Evolutionary conservation across 1,140 invertebrate genomes (phyloP).

Genomic region (Globodera rostochiensis): DNA sequence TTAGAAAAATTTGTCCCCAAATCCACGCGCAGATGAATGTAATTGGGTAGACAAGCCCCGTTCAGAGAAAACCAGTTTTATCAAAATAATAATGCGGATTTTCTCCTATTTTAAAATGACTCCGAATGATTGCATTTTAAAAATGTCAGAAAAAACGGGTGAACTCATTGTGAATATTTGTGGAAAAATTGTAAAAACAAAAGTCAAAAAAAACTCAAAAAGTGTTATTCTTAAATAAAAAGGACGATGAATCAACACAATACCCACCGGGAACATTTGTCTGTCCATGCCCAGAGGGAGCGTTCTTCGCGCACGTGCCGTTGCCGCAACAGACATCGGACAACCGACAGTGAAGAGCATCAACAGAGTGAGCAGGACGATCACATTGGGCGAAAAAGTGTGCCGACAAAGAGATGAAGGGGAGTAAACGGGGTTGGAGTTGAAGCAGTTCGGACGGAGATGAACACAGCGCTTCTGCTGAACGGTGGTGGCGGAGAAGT

Average conservation of each 20-base stretch:
- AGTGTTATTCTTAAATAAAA: too few species aligned
- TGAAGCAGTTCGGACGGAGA: neutral
- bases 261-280: constrained; percentile 14
- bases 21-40: too few species aligned
- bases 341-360: neutral
- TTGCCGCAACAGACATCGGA: neutral
- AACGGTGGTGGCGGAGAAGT: too few species aligned
- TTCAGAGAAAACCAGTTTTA: too few species aligned
- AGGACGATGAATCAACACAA: neutral
- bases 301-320: neutral
- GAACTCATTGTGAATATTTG: too few species aligned
- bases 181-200: too few species aligned
- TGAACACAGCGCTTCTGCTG: neutral
- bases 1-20: constrained; percentile 3
- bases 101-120: too few species aligned
- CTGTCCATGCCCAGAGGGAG: constrained; percentile 6
- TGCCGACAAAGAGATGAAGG: neutral
- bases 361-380: neutral
- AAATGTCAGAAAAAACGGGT: too few species aligned
- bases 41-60: too few species aligned
- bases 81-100: too few species aligned
- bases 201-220: too few species aligned
- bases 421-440: neutral
- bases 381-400: neutral
- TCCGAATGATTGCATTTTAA: too few species aligned